phyloP scores from a whole-genome alignment of 2,888 invertebrate species.

The Drosophila kanekoi region DNA sequence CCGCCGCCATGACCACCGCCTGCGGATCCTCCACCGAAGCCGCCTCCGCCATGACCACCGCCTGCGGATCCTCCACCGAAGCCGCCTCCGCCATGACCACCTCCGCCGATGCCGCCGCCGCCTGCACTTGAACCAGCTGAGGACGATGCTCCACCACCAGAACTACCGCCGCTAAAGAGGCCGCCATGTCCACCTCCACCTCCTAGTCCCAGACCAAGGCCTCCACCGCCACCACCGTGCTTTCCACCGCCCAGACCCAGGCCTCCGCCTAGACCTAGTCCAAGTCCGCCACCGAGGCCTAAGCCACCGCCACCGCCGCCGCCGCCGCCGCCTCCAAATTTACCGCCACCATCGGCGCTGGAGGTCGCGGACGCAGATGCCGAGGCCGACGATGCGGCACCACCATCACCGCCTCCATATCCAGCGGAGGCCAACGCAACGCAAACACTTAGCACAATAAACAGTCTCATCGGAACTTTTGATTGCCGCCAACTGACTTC shows the following conservation, averaged over 20 bases:
- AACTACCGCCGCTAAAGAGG: conserved; percentile 16
- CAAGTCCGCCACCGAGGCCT: conserved; percentile 32
- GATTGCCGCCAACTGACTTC: conserved; percentile 57
- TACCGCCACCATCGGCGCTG: conserved; percentile 32
- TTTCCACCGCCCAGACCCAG: conserved; percentile 40
- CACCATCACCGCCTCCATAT: conserved; percentile 56
- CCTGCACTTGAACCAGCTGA: conserved; percentile 22
- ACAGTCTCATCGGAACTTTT: conserved; percentile 73
- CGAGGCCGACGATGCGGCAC: conserved; percentile 37
- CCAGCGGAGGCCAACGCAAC: conserved; percentile 68
- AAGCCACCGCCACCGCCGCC: conserved; percentile 21
- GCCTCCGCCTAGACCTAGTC: conserved; percentile 38
- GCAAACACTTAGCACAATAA: conserved; percentile 71
- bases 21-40: conserved; percentile 25
- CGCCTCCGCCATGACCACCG: conserved; percentile 28
- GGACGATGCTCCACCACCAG: conserved; percentile 11
- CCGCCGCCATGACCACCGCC: conserved; percentile 16
- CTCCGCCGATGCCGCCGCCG: conserved; percentile 20
- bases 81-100: conserved; percentile 31
- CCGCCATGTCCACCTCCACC: conserved; percentile 28
- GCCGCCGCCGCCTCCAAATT: conserved; percentile 35
- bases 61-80: conserved; percentile 21
- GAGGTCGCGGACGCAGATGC: conserved; percentile 55
- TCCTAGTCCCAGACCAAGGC: conserved; percentile 25
- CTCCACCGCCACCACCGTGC: conserved; percentile 29